Evolutionary conservation across 2,888 invertebrate genomes (phyloP).

Genomic region (Caenorhabditis panamensis): DNA sequence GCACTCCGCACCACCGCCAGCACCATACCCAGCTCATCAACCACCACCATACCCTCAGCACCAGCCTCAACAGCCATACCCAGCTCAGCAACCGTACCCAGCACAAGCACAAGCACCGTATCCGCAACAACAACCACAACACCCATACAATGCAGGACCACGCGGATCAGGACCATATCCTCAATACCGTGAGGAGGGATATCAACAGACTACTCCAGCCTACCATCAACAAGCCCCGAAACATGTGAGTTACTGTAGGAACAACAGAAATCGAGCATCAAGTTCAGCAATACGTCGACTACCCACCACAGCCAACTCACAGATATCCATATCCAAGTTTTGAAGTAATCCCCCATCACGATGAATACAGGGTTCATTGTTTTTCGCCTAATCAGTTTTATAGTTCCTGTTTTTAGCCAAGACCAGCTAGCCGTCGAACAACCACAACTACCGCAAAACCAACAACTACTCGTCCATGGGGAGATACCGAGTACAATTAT

Average conservation of each 20-base stretch:
- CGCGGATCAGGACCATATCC: constrained; percentile 33
- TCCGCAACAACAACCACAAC: constrained; percentile 22
- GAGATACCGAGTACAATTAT: constrained; percentile 57
- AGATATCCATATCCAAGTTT: constrained; percentile 43
- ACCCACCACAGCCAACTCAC: constrained; percentile 25
- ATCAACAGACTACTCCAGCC: constrained; percentile 7
- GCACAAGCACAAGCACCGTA: constrained; percentile 8
- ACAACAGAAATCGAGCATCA: background rate
- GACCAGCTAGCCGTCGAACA: constrained; percentile 13
- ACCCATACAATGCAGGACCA: constrained; percentile 39
- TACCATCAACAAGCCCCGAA: constrained; percentile 36
- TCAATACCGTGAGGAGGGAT: constrained; percentile 20
- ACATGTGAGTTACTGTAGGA: constrained; percentile 11
- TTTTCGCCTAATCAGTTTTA: background rate
- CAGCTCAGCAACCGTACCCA: constrained; percentile 12
- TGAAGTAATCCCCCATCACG: constrained; percentile 40
- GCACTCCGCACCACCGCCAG: constrained; percentile 33
- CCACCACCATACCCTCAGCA: constrained; percentile 3
- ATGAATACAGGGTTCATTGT: constrained; percentile 28
- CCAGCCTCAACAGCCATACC: constrained; percentile 8
- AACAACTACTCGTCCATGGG: constrained; percentile 30
- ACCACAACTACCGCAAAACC: constrained; percentile 20
- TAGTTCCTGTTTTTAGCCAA: constrained; percentile 23
- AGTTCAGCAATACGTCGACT: constrained; percentile 42
- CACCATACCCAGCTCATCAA: constrained; percentile 1